Base-by-base conservation (phyloP, 2,888 invertebrate species). In the Thera obeliscata region DNA sequence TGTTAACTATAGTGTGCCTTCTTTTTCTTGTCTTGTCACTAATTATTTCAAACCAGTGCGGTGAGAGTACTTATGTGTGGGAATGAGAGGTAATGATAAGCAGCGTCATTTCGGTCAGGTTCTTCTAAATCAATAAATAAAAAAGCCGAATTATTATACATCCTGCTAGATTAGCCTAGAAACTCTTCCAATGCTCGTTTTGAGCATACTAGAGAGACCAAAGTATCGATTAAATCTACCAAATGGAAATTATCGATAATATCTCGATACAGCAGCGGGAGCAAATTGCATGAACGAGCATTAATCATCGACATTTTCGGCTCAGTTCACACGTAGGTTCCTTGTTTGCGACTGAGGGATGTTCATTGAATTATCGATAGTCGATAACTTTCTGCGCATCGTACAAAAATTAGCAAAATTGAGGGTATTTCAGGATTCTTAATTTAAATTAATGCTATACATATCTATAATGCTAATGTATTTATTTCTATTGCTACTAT, bases 261-360 rank as follows among this genome's bases (percentile, higher is more conserved):
- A 64, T 52, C 43, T 60, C 56, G 36, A 66, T 64, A 72, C 67
- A 69, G 61, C 67, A 48, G 61, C 56, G 61, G 60, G 63, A 61
- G 57, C 63, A 71, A 71, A 71, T 66, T 64, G 68, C 60, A 64
- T 65, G 71, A 62, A 61, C 69, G 55, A 57, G 66, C 71, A 72
- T 75, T 72, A 75, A 75, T 75, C 75, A 73, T 70, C 70, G 69
- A 57, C 69, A 72, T 70, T 71, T 69, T 69, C 73, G 69, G 67
- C 63, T 66, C 73, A 65, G 67, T 73, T 73, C 72, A 72, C 74
- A 67, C 69, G 71, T 63, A 38, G n/a, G 52, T 69, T 73, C 69
- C 69, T 73, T 72, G 72, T 73, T 73, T 73, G 67, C 48, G 57
- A 66, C 7, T 66, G 22, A 66, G 68, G 64, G 66, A 66, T 59